These are phyloP conservation scores for Poeciliopsis gracilis DNA, from an alignment of 2,797 vertebrate genomes.

Conservation along the genomic window DNA sequence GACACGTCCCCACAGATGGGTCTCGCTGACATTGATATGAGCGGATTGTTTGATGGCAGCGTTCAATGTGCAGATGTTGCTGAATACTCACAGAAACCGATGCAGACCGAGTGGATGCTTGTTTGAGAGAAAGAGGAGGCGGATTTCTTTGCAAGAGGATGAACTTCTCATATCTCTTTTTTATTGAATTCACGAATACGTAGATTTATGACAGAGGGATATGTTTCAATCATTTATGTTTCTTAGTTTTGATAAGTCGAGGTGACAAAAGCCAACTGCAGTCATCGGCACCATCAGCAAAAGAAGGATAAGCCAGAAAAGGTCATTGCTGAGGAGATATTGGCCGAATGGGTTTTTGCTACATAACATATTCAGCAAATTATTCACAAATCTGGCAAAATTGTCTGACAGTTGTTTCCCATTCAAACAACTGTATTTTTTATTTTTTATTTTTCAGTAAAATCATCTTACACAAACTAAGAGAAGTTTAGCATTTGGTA, in stretches of 20 bases:
- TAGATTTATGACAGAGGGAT: not conserved
- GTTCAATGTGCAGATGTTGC: slow-evolving; percentile 52
- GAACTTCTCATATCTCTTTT: not conserved
- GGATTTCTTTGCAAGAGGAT: not conserved
- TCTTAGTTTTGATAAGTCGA: not conserved
- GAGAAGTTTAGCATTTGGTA: not conserved
- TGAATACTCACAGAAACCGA: not conserved
- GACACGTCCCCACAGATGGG: slow-evolving; percentile 68
- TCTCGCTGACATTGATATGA: slow-evolving; percentile 38
- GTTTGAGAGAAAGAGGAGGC: slow-evolving; percentile 40
- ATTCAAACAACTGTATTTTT: not conserved
- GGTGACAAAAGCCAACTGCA: not conserved
- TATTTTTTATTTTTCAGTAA: not conserved
- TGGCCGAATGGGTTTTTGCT: not conserved
- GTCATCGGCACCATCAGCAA: not conserved
- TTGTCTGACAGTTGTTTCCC: too few relatives aligned
- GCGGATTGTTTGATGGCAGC: slow-evolving; percentile 37
- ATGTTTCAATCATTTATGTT: not conserved
- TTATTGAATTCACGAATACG: not conserved
- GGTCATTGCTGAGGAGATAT: not conserved
- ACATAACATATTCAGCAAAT: not conserved
- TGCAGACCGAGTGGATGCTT: slow-evolving; percentile 21
- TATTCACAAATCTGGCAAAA: not conserved
- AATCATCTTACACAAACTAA: not conserved
- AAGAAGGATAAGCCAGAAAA: not conserved